Conservation (phyloP, 2,113 vertebrate species). For the Hyla sarda region DNA sequence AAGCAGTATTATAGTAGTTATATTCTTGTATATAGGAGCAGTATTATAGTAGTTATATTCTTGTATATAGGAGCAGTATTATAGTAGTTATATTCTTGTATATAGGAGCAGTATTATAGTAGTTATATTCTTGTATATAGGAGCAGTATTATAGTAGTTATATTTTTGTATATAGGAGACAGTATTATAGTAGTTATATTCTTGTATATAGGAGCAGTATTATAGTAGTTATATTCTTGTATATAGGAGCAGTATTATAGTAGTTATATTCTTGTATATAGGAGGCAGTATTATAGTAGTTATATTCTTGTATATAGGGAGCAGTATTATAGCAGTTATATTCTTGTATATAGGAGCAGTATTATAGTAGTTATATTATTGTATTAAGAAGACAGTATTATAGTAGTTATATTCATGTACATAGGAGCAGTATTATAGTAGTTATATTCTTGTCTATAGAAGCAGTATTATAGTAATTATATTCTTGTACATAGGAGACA, state of each 20-base stretch:
- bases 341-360: neutral
- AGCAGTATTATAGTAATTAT: too few species aligned
- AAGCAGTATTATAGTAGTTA: slow-evolving; percentile 13
- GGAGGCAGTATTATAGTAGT: neutral
- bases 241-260: neutral
- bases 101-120: neutral
- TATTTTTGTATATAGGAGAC: neutral
- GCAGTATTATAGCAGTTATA: slow-evolving; percentile 7
- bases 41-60: slow-evolving; percentile 18
- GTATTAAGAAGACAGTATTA: neutral
- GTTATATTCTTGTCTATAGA: too few species aligned
- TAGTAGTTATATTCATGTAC: slow-evolving; percentile 5
- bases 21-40: slow-evolving; percentile 5
- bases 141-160: neutral
- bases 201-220: neutral
- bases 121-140: neutral
- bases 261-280: slow-evolving; percentile 1
- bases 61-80: neutral
- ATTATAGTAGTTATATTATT: slow-evolving; percentile 10
- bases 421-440: neutral
- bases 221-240: slow-evolving; percentile 11
- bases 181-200: slow-evolving; percentile 21
- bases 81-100: slow-evolving; percentile 16
- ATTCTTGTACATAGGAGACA: too few species aligned
- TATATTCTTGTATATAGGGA: neutral